Conservation (phyloP, 2,113 vertebrate species). For the Platycercus adscitus region DNA sequence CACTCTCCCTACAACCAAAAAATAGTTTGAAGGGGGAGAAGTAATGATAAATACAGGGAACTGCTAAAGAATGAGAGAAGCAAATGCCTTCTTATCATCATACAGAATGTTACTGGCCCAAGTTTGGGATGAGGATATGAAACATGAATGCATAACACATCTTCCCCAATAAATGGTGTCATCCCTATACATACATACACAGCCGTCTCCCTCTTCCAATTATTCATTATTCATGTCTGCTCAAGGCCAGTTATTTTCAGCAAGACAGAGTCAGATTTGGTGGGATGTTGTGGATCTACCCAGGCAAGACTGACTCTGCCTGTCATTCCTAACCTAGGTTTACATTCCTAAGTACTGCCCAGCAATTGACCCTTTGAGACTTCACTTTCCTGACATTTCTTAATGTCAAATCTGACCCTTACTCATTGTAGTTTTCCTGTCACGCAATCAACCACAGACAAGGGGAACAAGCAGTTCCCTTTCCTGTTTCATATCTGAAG, state of each 20-base stretch:
- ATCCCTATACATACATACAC: not conserved
- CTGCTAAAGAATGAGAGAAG: not conserved
- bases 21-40: not conserved
- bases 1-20: not conserved
- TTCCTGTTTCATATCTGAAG: not conserved
- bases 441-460: conserved; percentile 1
- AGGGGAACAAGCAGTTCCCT: conserved; percentile 4
- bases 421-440: conserved; percentile 9
- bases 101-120: not conserved
- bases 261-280: not conserved
- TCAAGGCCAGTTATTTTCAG: not conserved
- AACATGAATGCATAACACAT: not conserved
- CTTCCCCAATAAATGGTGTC: not conserved
- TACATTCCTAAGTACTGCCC: not conserved
- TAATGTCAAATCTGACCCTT: not conserved
- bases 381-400: not conserved
- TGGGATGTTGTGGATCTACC: not conserved
- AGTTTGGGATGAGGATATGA: not conserved
- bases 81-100: not conserved
- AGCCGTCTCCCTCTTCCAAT: not conserved
- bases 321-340: not conserved
- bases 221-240: not conserved
- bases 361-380: not conserved
- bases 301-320: not conserved
- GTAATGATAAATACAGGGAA: not conserved